These are phyloP conservation scores for Tetragonula carbonaria DNA, from an alignment of 2,888 invertebrate genomes.

Conservation along the genomic window DNA sequence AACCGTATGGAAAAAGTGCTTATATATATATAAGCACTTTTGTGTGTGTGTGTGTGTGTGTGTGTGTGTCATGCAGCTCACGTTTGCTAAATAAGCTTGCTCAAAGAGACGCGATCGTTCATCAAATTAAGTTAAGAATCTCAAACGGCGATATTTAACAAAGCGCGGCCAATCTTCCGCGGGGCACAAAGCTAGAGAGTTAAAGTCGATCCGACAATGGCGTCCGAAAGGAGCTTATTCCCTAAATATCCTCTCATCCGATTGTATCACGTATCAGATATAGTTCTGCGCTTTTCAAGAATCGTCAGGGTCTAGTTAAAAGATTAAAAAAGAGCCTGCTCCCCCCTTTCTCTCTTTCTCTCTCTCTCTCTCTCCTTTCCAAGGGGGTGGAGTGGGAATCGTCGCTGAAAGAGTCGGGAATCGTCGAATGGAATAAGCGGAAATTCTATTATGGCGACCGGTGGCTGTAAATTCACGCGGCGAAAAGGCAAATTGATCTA, in stretches of 20 bases:
- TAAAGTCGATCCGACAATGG: background rate
- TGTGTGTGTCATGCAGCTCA: background rate
- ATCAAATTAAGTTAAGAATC: background rate
- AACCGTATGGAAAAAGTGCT: too few species aligned
- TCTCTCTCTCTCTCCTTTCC: too few species aligned
- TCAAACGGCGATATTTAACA: background rate
- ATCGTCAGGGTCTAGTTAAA: background rate
- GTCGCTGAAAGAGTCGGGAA: background rate
- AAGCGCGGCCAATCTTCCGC: background rate
- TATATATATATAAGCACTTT: background rate
- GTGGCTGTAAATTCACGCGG: too few species aligned
- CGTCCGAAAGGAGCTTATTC: slow-evolving; percentile 15
- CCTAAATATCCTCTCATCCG: slow-evolving; percentile 12
- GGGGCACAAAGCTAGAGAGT: background rate
- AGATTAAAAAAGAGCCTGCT: background rate
- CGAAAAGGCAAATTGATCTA: slow-evolving; percentile 1
- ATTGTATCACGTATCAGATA: slow-evolving; percentile 13
- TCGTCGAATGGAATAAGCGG: slow-evolving; percentile 1
- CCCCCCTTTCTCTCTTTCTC: too few species aligned
- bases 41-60: too few species aligned
- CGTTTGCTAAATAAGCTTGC: background rate
- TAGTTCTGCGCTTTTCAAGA: slow-evolving; percentile 14
- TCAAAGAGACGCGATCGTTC: background rate
- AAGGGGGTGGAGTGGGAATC: too few species aligned
- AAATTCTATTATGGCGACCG: background rate